Evolutionary conservation across 2,113 vertebrate species (phyloP), one percentile per base, ranked within the genome.

Genomic region (Nibea albiflora): DNA sequence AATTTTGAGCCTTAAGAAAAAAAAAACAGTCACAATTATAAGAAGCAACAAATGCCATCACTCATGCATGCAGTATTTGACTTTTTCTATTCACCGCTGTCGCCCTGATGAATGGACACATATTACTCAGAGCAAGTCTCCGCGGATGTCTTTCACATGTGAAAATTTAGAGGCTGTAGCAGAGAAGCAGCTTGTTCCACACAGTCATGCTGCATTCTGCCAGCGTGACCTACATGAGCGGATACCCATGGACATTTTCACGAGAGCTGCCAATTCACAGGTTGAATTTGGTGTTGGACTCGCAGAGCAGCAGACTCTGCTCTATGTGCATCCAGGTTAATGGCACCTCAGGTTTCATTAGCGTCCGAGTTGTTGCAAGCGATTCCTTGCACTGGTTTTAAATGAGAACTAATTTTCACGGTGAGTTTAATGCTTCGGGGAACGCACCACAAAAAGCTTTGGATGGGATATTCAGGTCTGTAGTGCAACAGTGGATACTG

Each of bases 261-360:
- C 8, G 42, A 28, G 57, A 39, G 35, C 11, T 8, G 57, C 56
- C 52, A 63, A n/a, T 20, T 67, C 20, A 39, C 22, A 44, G 26
- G 3, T 15, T 49, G 49, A 74, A 57, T 50, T 35, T 9, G 9
- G 11, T 44, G 15, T n/a, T 76, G 11, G 28, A 39, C 46, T 50
- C n/a, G 11, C 1, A 19, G 5, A n/a, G 31, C 28, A 61, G 35
- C 50, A 68, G n/a, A 7, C 35, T 5, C 24, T 69, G n/a, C 54
- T 65, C 20, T n/a, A 15, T 57, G 26, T 11, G 20, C 28, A 73
- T 24, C 22, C 24, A 61, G 60, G 11, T 58, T 52, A 50, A 70
- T 42, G 47, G 62, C 52, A 76, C 26, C 7, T 0, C 19, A 73
- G 56, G 1, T 73, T 76, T 63, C 62, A 85, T 83, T 73, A 31